These are phyloP conservation scores for Tilapia sparmanii DNA, from an alignment of 2,113 vertebrate genomes.

Conservation along the genomic window DNA sequence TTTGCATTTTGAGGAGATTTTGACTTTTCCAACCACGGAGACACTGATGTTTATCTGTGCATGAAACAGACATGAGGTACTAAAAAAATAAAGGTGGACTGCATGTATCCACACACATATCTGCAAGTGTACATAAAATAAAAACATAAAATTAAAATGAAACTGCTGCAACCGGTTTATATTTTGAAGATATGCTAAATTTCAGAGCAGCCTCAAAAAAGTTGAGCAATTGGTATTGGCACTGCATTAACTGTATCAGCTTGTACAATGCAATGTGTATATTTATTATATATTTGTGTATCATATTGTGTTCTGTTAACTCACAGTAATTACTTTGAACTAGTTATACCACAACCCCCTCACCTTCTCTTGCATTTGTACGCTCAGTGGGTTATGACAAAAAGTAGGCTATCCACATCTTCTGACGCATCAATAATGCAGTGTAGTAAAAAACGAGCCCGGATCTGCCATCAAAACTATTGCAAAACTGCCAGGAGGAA, in stretches of 20 bases:
- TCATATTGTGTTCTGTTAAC: not conserved
- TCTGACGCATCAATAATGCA: constrained; percentile 70
- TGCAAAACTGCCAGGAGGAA: constrained; percentile 67
- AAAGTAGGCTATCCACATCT: constrained; percentile 57
- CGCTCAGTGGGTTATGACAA: constrained; percentile 36
- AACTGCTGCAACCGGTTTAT: not conserved
- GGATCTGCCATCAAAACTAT: constrained; percentile 68
- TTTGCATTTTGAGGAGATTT: not conserved
- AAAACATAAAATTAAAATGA: not conserved
- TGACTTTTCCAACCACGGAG: not conserved
- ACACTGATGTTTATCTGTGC: not conserved
- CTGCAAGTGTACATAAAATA: not conserved
- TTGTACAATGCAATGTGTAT: not conserved
- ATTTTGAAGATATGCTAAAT: not conserved
- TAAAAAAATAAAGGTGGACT: not conserved
- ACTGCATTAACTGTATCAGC: not conserved
- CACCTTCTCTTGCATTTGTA: not conserved
- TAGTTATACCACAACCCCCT: not conserved
- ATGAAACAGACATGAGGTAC: not conserved
- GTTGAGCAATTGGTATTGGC: not conserved
- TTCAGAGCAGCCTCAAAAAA: not conserved
- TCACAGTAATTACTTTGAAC: not conserved
- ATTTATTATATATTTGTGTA: not conserved
- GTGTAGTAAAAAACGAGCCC: constrained; percentile 45
- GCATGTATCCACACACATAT: not conserved